phyloP scores from a whole-genome alignment of 2,888 invertebrate species.

The Trachelus tabidus region DNA sequence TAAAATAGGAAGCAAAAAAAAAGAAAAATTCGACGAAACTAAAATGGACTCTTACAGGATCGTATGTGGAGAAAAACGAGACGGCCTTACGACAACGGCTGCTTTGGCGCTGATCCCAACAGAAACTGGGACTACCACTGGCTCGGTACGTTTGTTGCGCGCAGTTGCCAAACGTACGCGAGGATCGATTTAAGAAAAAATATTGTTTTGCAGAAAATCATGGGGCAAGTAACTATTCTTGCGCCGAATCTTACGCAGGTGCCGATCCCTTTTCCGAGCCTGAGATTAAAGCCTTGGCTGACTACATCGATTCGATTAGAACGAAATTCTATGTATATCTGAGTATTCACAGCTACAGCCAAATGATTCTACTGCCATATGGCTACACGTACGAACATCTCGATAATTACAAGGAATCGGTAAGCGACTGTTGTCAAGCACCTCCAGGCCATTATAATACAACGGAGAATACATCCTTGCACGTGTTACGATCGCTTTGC shows the following conservation, averaged over 20 bases:
- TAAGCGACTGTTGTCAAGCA: slow-evolving; percentile 47
- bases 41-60: slow-evolving; percentile 62
- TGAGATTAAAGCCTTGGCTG: slow-evolving; percentile 66
- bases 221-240: slow-evolving; percentile 67
- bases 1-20: background rate
- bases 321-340: slow-evolving; percentile 71
- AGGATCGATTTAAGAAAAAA: background rate
- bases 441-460: background rate
- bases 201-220: slow-evolving; percentile 45
- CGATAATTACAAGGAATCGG: slow-evolving; percentile 70
- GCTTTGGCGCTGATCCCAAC: slow-evolving; percentile 80
- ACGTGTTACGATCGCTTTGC: background rate
- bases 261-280: slow-evolving; percentile 69
- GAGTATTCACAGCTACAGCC: slow-evolving; percentile 77
- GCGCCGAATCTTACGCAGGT: slow-evolving; percentile 70
- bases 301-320: slow-evolving; percentile 64
- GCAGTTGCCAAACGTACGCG: background rate
- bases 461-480: background rate
- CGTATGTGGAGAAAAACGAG: slow-evolving; percentile 79
- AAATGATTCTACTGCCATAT: slow-evolving; percentile 74
- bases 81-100: slow-evolving; percentile 61
- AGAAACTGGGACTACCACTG: slow-evolving; percentile 81
- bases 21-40: background rate
- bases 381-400: slow-evolving; percentile 71
- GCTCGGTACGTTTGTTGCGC: slow-evolving; percentile 64